phyloP scores from a whole-genome alignment of 2,888 invertebrate genomes.

The Aelia acuminata region DNA sequence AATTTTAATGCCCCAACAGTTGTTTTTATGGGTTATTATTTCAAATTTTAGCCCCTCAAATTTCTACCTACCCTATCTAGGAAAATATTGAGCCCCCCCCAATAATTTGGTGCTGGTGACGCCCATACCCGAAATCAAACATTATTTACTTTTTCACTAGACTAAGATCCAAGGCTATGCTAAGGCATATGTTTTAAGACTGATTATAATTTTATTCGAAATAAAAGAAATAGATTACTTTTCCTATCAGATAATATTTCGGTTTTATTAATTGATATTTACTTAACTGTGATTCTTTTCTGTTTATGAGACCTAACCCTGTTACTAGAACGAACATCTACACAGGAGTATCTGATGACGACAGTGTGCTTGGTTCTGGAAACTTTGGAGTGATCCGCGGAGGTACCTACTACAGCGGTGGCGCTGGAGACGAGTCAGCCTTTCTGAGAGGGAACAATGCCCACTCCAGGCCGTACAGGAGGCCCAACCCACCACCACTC shows the following conservation, averaged over 20 bases:
- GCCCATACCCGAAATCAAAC: too few relatives aligned
- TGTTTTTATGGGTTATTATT: too few relatives aligned
- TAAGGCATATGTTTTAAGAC: neutral
- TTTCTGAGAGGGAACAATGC: constrained; percentile 78
- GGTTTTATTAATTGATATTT: neutral
- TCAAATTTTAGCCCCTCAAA: too few relatives aligned
- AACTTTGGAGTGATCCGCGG: constrained; percentile 90
- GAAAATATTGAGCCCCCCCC: too few relatives aligned
- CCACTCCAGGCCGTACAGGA: constrained; percentile 78
- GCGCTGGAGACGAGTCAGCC: constrained; percentile 73
- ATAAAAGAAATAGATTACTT: neutral
- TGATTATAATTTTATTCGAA: neutral
- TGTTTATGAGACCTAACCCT: constrained; percentile 18
- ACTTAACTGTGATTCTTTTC: constrained; percentile 3
- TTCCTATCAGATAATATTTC: neutral
- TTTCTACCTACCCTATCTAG: too few relatives aligned
- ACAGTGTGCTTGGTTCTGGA: constrained; percentile 81
- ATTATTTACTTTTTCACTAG: neutral
- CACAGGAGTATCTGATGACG: constrained; percentile 45
- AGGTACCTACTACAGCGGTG: constrained; percentile 82
- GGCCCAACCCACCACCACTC: constrained; percentile 74
- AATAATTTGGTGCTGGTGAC: too few relatives aligned
- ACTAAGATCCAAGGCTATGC: neutral
- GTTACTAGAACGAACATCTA: constrained; percentile 49
- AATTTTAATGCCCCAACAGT: too few relatives aligned